These are phyloP conservation scores for Coreius guichenoti DNA, from an alignment of 2,797 vertebrate genomes.

Conservation along the genomic window DNA sequence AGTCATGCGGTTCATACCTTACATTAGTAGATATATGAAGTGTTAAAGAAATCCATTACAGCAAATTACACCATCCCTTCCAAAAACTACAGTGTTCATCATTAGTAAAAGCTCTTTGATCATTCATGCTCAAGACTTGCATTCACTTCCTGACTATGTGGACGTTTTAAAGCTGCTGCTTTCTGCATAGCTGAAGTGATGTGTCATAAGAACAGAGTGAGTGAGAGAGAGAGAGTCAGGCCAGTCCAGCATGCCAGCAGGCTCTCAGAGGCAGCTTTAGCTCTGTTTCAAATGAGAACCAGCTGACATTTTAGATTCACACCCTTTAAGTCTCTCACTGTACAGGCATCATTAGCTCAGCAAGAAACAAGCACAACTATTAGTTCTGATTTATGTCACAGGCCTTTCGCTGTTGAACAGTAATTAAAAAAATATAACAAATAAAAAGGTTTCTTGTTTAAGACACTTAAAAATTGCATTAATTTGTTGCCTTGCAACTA, in stretches of 20 bases:
- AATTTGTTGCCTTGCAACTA: not conserved
- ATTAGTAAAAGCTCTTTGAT: not conserved
- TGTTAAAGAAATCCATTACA: constrained; percentile 4
- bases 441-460: not conserved
- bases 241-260: constrained; percentile 15
- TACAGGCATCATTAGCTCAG: constrained; percentile 7
- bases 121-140: constrained; percentile 7
- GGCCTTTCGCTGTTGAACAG: not conserved
- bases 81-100: constrained; percentile 11
- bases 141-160: constrained; percentile 26
- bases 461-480: not conserved
- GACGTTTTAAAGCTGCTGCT: constrained; percentile 21
- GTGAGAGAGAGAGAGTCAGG: constrained; percentile 28
- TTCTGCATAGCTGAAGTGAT: constrained; percentile 45
- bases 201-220: constrained; percentile 35
- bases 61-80: not conserved
- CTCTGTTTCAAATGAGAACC: constrained; percentile 39
- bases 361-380: constrained; percentile 4
- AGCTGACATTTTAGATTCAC: constrained; percentile 34
- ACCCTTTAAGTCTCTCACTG: constrained; percentile 14
- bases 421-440: not conserved
- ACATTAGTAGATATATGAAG: constrained; percentile 10
- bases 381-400: not conserved
- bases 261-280: constrained; percentile 13
- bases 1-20: constrained; percentile 15